Percentiles rank a stretch among this genome's conserved stretches.
These are phyloP conservation scores for Lepilemur ruficaudatus DNA, from an alignment of 2,797 vertebrate genomes.

Conservation along the genomic window DNA sequence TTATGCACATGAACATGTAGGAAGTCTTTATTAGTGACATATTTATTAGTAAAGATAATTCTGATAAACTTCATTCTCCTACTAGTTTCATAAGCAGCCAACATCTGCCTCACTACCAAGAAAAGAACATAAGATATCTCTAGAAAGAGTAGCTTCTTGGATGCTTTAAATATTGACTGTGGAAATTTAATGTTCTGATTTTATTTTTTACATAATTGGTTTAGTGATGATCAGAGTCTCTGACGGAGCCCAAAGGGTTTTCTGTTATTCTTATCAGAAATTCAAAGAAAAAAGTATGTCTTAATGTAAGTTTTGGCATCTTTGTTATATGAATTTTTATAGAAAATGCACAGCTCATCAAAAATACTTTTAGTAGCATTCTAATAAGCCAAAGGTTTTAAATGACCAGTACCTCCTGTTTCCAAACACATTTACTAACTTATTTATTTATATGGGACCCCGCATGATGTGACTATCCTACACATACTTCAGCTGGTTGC, in stretches of 20 bases:
- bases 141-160: not conserved
- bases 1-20: not conserved
- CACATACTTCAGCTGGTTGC: not conserved
- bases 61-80: not conserved
- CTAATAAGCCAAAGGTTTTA: not conserved
- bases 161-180: not conserved
- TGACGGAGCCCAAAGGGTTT: not conserved
- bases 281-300: not conserved
- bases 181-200: not conserved
- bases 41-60: not conserved
- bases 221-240: not conserved
- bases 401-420: not conserved
- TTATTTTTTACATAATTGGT: not conserved
- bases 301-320: not conserved
- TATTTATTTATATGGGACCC: not conserved
- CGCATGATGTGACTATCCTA: not conserved
- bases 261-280: not conserved
- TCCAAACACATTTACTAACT: not conserved
- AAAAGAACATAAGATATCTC: not conserved
- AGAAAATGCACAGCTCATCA: slow-evolving; percentile 14
- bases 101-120: not conserved
- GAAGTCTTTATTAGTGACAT: not conserved
- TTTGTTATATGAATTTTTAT: slow-evolving; percentile 2
- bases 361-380: not conserved
- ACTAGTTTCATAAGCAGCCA: not conserved